These are phyloP conservation scores for Atopsyche davidsoni DNA, from an alignment of 1,140 invertebrate genomes.

Conservation along the genomic window DNA sequence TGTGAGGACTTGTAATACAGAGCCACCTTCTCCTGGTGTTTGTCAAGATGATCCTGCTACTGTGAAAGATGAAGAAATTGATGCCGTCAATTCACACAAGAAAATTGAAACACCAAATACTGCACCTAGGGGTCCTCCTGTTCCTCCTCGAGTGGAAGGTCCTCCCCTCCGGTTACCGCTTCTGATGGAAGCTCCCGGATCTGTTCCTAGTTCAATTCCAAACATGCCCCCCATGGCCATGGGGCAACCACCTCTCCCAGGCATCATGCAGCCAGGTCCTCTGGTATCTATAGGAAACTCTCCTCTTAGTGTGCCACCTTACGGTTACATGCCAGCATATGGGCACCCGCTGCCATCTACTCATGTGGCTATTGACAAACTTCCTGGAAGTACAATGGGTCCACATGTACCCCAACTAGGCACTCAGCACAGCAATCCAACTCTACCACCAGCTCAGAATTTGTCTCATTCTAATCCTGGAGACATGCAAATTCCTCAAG, in stretches of 20 bases:
- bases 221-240: constrained; percentile 43
- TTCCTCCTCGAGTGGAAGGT: too few relatives aligned
- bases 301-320: constrained; percentile 43
- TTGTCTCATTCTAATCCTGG: constrained; percentile 35
- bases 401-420: constrained; percentile 51
- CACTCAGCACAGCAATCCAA: constrained; percentile 37
- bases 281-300: constrained; percentile 51
- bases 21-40: constrained; percentile 12
- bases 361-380: constrained; percentile 38
- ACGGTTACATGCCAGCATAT: constrained; percentile 50
- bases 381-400: constrained; percentile 34
- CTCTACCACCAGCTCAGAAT: constrained; percentile 28
- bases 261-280: constrained; percentile 49
- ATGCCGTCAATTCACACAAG: constrained; percentile 3
- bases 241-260: constrained; percentile 48
- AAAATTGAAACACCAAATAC: constrained; percentile 2
- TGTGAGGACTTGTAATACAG: constrained; percentile 14
- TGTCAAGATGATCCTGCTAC: constrained; percentile 18
- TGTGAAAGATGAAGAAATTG: constrained; percentile 17
- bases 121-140: constrained; percentile 33
- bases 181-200: too few relatives aligned
- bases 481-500: constrained; percentile 61
- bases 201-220: constrained; percentile 32
- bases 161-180: too few relatives aligned
- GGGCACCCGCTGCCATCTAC: constrained; percentile 36